Evolutionary conservation across 2,797 vertebrate genomes (phyloP), one percentile per base, ranked within the genome.

Genomic region (Lithobates pipiens): DNA sequence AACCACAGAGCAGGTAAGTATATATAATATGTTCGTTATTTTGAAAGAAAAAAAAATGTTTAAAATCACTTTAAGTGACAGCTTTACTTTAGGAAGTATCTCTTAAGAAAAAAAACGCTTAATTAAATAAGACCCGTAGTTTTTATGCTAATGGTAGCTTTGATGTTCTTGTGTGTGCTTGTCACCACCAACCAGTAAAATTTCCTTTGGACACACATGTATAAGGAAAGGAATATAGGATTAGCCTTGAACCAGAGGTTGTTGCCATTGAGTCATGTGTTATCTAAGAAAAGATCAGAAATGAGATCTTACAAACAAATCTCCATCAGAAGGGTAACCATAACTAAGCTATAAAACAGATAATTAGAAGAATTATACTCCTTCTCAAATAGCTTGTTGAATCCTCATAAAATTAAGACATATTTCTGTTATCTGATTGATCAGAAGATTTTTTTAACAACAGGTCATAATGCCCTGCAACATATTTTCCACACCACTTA

Each of bases 341-440:
- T 54, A 71, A 82, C 82, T 72, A 83, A 83, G 80, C 70, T 39
- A 78, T 86, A 86, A 86, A 86, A 78, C 42, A 69, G 63, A 25
- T 63, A 65, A 76, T 80, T 76, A 46, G n/a, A 36, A 67, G 61
- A 61, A 39, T 69, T 25, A 42, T 50, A 76, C 46, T 18, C 3
- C 34, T 67, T 73, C 29, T 25, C 3, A 3, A 8, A 61, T 7
- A 42, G 5, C 27, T 21, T 72, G 11, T 50, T 82, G 70, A 67
- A 27, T 29, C 57, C 69, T 86, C 75, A 78, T 77, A 82, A 82
- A 77, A 76, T 57, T 2, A 76, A 65, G 34, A 73, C n/a, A 73
- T 82, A 50, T 34, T 67, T 42, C 4, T 82, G 73, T 86, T 86
- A 82, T 82, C 85, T 82, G 74, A 71, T 29, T 68, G 61, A 80